A percentile compares a stretch with the other conserved stretches of the same genome.
These are phyloP conservation scores for Meliscaeva auricollis DNA, from an alignment of 2,888 invertebrate genomes.

Conservation along the genomic window DNA sequence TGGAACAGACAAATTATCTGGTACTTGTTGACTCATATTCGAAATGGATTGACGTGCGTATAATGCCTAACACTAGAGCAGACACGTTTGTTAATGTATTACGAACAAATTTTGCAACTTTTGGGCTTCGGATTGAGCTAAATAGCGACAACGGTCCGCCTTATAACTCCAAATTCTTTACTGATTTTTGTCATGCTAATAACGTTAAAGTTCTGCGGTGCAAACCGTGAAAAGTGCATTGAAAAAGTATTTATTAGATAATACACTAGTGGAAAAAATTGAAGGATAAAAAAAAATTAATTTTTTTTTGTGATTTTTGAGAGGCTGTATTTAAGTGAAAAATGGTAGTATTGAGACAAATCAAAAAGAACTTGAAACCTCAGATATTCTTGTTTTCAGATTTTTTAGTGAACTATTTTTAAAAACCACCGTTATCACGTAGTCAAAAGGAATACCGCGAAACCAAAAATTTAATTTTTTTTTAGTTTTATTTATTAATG, in stretches of 20 bases:
- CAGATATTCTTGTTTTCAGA: too few species aligned
- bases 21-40: background rate
- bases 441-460: too few species aligned
- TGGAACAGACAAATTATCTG: constrained; percentile 17
- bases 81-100: background rate
- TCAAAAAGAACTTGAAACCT: too few species aligned
- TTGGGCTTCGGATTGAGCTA: constrained; percentile 6
- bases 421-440: too few species aligned
- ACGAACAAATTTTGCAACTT: background rate
- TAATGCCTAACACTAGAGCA: constrained; percentile 8
- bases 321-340: too few species aligned
- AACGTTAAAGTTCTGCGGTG: constrained; percentile 13
- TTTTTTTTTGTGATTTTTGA: too few species aligned
- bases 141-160: constrained; percentile 10
- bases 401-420: too few species aligned
- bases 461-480: constrained; percentile 12
- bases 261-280: too few species aligned
- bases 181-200: constrained; percentile 5
- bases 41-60: constrained; percentile 11
- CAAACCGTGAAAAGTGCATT: background rate
- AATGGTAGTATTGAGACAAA: too few species aligned
- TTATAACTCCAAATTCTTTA: constrained; percentile 18
- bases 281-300: too few species aligned
- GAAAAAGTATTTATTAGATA: constrained; percentile 24
- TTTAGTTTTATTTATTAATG: too few species aligned